Conservation (phyloP, 2,113 vertebrate genomes). For the Dicaeum eximium region DNA sequence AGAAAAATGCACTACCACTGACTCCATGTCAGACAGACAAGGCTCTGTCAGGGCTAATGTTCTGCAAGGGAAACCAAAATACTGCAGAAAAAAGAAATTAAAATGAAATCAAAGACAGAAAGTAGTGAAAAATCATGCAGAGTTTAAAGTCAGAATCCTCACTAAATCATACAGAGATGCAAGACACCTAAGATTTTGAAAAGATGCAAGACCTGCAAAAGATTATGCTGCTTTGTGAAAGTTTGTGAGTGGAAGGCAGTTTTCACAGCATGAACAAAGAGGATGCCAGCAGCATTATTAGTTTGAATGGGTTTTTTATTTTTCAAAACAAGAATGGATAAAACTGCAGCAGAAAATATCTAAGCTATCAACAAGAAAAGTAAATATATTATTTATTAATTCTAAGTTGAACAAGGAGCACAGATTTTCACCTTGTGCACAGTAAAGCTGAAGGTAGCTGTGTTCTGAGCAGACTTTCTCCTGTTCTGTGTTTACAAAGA, state of each 20-base stretch:
- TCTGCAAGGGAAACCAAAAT: neutral
- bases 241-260: neutral
- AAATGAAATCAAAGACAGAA: neutral
- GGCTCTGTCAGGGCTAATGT: neutral
- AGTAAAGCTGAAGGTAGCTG: neutral
- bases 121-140: neutral
- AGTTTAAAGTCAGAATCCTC: neutral
- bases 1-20: neutral
- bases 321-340: neutral
- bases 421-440: neutral
- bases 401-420: neutral
- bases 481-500: neutral
- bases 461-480: neutral
- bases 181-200: neutral
- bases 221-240: neutral
- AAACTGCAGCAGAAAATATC: neutral
- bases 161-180: neutral
- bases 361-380: neutral
- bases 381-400: neutral
- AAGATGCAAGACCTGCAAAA: neutral
- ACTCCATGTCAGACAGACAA: rapidly evolving
- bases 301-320: neutral
- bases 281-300: neutral
- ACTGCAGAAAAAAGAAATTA: neutral
- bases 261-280: neutral